Evolutionary conservation across 2,113 vertebrate species (phyloP).

Genomic region (Tonatia bakeri): DNA sequence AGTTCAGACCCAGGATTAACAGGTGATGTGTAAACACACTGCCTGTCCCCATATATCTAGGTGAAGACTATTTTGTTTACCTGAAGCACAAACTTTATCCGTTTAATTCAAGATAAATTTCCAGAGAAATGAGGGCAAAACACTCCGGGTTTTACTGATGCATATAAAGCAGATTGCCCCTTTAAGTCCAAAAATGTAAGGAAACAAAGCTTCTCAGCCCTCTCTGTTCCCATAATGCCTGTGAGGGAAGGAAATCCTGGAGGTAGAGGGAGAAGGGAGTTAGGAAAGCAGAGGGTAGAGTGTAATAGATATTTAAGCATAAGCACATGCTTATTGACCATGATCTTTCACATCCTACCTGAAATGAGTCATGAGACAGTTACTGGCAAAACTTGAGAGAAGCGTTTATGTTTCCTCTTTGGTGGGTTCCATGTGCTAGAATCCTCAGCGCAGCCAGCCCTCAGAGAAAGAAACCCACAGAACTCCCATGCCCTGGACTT

Average conservation of each 20-base stretch:
- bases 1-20: background rate
- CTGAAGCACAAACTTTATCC: background rate
- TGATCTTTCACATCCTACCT: background rate
- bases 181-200: background rate
- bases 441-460: background rate
- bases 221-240: background rate
- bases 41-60: background rate
- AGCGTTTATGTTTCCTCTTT: background rate
- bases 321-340: background rate
- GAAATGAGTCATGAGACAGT: background rate
- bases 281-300: background rate
- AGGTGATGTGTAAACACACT: background rate
- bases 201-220: background rate
- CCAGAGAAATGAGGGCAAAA: background rate
- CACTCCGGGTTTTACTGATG: background rate
- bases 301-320: background rate
- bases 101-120: background rate
- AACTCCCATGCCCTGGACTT: background rate
- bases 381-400: slow-evolving; percentile 30
- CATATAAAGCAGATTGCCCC: background rate
- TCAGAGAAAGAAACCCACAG: background rate
- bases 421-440: background rate
- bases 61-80: background rate
- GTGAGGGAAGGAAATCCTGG: background rate
- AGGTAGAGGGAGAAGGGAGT: background rate